These are phyloP conservation scores for Habrosyne pyritoides DNA, from an alignment of 2,888 invertebrate genomes.

Conservation along the genomic window DNA sequence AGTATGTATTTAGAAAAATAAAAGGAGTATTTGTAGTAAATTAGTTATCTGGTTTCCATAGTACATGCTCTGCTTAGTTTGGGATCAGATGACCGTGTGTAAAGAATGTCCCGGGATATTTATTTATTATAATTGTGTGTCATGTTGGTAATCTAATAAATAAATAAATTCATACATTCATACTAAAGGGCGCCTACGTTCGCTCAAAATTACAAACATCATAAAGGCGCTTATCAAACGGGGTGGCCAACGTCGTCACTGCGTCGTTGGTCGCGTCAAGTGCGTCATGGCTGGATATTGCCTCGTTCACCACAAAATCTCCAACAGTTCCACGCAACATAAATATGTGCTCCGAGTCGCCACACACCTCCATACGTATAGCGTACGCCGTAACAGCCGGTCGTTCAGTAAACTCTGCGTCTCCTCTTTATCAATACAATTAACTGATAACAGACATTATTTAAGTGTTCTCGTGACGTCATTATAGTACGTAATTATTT, in stretches of 20 bases:
- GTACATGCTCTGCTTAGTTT: no score
- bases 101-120: no score
- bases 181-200: no score
- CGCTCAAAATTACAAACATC: background rate
- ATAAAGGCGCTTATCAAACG: background rate
- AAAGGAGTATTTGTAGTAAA: no score
- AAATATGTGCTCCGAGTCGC: conserved; percentile 42
- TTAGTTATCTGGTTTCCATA: no score
- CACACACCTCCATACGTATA: conserved; percentile 61
- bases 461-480: conserved; percentile 52
- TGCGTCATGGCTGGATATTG: background rate
- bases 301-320: background rate
- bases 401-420: conserved; percentile 39
- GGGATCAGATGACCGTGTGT: no score
- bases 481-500: conserved; percentile 18
- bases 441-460: conserved; percentile 58
- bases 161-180: no score
- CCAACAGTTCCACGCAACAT: conserved; percentile 42
- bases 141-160: no score
- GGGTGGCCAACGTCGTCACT: background rate
- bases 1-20: no score
- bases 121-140: no score
- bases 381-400: conserved; percentile 43
- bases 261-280: background rate
- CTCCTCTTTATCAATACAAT: conserved; percentile 52